Percentiles rank a stretch among this genome's conserved stretches.
Conservation (phyloP, 92 coral and sea anemone species). For the Ricordea florida region DNA sequence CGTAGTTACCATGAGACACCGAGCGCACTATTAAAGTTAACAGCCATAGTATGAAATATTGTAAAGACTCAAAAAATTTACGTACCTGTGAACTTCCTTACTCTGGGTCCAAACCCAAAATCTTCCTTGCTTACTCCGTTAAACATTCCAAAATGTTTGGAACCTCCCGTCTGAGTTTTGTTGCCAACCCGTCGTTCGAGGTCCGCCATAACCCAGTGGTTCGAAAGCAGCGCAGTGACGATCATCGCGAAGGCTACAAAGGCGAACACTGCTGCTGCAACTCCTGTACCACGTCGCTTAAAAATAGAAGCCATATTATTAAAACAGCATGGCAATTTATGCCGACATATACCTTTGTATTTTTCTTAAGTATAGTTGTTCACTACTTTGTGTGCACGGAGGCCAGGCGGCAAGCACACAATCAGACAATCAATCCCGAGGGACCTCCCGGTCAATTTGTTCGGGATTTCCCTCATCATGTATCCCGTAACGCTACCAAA, state of each 20-base stretch:
- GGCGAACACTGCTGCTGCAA: slow-evolving; percentile 60
- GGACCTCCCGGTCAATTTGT: background rate
- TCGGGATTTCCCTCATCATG: background rate
- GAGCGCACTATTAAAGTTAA: no score
- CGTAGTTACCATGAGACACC: no score
- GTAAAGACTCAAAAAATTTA: background rate
- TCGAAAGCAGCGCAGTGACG: slow-evolving; percentile 61
- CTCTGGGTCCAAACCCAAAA: slow-evolving; percentile 73
- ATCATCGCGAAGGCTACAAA: slow-evolving; percentile 68
- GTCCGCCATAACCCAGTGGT: slow-evolving; percentile 81
- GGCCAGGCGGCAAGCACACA: no score
- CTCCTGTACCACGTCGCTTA: slow-evolving; percentile 76
- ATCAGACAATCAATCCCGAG: background rate
- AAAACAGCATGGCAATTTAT: background rate
- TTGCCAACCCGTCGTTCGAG: slow-evolving; percentile 49
- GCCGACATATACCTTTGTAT: no score
- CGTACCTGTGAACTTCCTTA: slow-evolving; percentile 62
- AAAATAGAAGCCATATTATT: slow-evolving; percentile 62
- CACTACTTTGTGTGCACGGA: no score
- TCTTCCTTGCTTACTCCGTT: slow-evolving; percentile 52
- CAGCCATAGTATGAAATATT: no score
- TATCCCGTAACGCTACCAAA: background rate
- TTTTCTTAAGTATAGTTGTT: no score
- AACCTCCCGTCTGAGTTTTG: slow-evolving; percentile 63
- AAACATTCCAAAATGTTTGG: slow-evolving; percentile 81